Base-by-base conservation (phyloP, 2,113 vertebrate genomes). In the Casuarius casuarius region DNA sequence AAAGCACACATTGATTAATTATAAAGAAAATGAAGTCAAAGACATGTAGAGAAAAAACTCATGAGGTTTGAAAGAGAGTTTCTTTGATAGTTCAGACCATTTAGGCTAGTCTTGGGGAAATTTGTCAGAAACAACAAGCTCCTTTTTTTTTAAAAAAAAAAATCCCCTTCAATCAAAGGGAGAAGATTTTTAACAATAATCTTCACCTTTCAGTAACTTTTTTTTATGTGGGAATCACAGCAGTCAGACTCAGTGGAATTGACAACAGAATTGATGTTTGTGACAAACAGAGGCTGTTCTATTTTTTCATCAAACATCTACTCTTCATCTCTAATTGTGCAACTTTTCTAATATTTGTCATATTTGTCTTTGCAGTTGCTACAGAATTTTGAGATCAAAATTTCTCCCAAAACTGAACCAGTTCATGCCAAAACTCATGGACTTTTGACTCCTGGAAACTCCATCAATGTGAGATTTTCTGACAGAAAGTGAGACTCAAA, bases 351-450 rank as follows among this genome's bases (percentile, higher is more conserved):
- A 89, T 93, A 52, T 20, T 94, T 88, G 7, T 84, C 26, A 15
- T 85, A 7, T 94, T 76, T 97, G 38, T 95, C 48, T 85, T 82
- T 46, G 66, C 97, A 99, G 99, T 95, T 99, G 71, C 98, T 99
- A 95, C 99, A 99, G 81, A 98, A 96, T 92, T 99, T 99, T 97
- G 97, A 98, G 95, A 98, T 99, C 15, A 96, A 97, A 79, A 28
- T 92, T 63, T 98, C 98, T 87, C 97, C 99, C 22, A 84, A 98
- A 92, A 98, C 98, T 0, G 61, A 96, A 65, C 92, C 98, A 6
- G 97, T 99, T 95, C 94, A 44, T 35, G 98, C 99, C 76, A 99
- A 99, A 98, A 99, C 99, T 31, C 99, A 99, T 0, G 99, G 99
- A 84, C 98, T 99, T 75, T 98, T 99, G 84, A 98, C 98, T 73